Evolutionary conservation across 2,113 vertebrate genomes (phyloP), one percentile per base, ranked within the genome.

Genomic region (Microtus oregoni): DNA sequence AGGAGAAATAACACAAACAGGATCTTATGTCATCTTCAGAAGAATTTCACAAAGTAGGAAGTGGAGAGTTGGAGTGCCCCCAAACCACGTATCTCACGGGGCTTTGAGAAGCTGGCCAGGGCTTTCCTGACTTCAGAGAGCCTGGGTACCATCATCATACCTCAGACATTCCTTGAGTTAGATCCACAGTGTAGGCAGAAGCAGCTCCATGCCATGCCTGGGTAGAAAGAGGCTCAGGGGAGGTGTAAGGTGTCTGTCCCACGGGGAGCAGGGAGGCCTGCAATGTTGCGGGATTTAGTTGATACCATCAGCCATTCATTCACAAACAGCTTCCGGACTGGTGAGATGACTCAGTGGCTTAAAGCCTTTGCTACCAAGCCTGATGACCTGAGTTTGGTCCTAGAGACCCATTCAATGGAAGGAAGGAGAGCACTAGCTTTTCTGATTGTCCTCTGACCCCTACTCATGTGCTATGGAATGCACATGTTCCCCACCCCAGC

Each of bases 191-290:
- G 30, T 2, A 12, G 7, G 22, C 28, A 32, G 20, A 70, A 77
- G 28, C 35, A n/a, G n/a, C 22, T 11, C 5, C 17, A 10, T 0
- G 0, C 2, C 41, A 15, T 1, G 4, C 55, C n/a, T 72, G 50
- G 67, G 67, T 68, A 32, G 28, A 68, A 68, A 68, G 67, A 26
- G 28, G 20, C 58, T 65, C 68, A 28, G 72, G 41, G 79, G 58
- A 7, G 17, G 32, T 38, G 20, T 68, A 68, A 68, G 67, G 28
- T 22, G 35, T 10, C 15, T 24, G 32, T 30, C 72, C 38, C 14
- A 26, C 28, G 79, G 24, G 24, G 12, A 70, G 67, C 20, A 55
- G 58, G 52, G 35, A 77, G 22, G 41, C 61, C 3, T 10, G 58
- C 55, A 72, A 35, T 10, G 7, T 3, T 44, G 55, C 24, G 12